phyloP scores from a whole-genome alignment of 2,797 vertebrate species.

The Intellagama lesueurii region DNA sequence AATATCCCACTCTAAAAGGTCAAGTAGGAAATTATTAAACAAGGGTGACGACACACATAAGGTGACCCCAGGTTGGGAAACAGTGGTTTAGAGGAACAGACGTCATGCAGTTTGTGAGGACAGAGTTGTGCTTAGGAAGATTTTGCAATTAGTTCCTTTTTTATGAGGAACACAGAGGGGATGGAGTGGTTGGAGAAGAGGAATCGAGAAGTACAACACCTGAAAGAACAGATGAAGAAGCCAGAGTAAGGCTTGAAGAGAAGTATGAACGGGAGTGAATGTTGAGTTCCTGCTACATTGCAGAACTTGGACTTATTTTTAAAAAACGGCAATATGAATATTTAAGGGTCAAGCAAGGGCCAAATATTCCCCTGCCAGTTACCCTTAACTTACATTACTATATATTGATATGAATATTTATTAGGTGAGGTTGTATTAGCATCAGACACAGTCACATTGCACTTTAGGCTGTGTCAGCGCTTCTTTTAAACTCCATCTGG shows the following conservation, averaged over 20 bases:
- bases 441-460: conserved; percentile 49
- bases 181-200: neutral
- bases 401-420: conserved; percentile 71
- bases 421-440: conserved; percentile 59
- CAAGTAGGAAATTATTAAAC: too few relatives aligned
- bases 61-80: too few relatives aligned
- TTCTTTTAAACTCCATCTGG: conserved; percentile 53
- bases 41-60: too few relatives aligned
- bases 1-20: too few relatives aligned
- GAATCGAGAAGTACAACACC: neutral
- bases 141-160: neutral
- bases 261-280: neutral
- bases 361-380: conserved; percentile 49
- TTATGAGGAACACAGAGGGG: neutral
- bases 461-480: conserved; percentile 58
- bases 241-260: neutral
- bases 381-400: conserved; percentile 56
- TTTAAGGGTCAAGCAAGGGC: conserved; percentile 53
- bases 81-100: neutral
- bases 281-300: neutral
- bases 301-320: neutral
- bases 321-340: conserved; percentile 52
- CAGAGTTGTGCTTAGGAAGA: neutral
- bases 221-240: neutral
- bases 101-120: neutral